Evolutionary conservation across 2,113 vertebrate genomes (phyloP).

Genomic region (Porphyrio hochstetteri): DNA sequence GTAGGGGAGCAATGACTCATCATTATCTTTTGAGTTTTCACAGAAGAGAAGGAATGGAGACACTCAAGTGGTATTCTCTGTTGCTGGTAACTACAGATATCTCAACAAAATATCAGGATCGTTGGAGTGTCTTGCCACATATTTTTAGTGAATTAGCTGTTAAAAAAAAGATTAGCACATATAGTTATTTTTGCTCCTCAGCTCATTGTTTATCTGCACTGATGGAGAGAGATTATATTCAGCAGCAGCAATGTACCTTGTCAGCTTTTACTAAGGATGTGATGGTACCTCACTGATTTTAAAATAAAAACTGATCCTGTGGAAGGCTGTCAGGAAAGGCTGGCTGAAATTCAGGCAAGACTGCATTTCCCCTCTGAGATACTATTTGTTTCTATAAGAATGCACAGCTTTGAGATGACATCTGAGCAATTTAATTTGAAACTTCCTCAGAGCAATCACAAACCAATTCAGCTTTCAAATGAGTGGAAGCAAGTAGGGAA

Average conservation of each 20-base stretch:
- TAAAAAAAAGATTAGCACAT: not conserved
- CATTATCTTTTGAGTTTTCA: constrained; percentile 12
- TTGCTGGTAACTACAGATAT: not conserved
- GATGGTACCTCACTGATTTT: not conserved
- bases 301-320: not conserved
- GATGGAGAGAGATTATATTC: not conserved
- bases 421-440: not conserved
- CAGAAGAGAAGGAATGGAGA: not conserved
- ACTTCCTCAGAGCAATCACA: not conserved
- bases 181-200: not conserved
- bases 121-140: not conserved
- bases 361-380: not conserved
- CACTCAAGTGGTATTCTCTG: not conserved
- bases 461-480: not conserved
- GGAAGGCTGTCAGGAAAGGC: not conserved
- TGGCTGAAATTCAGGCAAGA: not conserved
- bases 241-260: not conserved
- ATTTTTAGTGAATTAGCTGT: not conserved
- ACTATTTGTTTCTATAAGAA: not conserved
- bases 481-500: not conserved
- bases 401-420: not conserved
- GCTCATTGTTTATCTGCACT: not conserved
- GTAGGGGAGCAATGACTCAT: constrained; percentile 8
- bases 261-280: not conserved
- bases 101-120: not conserved